A percentile compares a stretch with the other conserved stretches of the same genome.
Conservation (phyloP, 2,888 invertebrate species). For the Timema podura region DNA sequence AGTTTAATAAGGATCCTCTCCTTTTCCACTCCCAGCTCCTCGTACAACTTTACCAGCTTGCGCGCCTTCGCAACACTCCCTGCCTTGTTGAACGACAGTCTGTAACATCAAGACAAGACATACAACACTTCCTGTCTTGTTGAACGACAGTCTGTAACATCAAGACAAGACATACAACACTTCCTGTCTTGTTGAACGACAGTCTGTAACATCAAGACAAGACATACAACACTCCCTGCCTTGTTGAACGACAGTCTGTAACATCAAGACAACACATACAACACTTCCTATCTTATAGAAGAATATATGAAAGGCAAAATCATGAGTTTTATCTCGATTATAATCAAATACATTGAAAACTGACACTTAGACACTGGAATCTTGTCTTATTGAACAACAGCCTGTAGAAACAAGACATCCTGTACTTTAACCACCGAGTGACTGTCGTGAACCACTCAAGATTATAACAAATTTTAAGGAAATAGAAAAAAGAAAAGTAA, state of each 20-base stretch:
- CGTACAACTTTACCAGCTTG: constrained; percentile 83
- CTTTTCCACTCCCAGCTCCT: constrained; percentile 82
- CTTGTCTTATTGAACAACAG: neutral
- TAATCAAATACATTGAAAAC: too few species aligned
- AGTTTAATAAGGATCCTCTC: constrained; percentile 95
- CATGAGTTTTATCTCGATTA: neutral
- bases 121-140: constrained; percentile 86
- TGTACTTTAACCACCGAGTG: too few species aligned
- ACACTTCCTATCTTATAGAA: too few species aligned
- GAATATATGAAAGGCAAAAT: neutral
- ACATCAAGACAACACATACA: too few species aligned
- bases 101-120: too few species aligned
- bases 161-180: too few species aligned
- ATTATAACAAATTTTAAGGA: too few species aligned
- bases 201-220: too few species aligned
- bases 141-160: constrained; percentile 87
- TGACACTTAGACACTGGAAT: neutral
- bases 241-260: constrained; percentile 89
- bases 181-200: constrained; percentile 90
- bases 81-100: constrained; percentile 91
- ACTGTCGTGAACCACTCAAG: too few species aligned
- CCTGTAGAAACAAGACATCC: neutral
- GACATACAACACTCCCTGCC: constrained; percentile 82
- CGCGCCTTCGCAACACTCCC: constrained; percentile 87
- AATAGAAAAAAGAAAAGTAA: neutral